Conservation (phyloP, 2,113 vertebrate genomes). For the Donacobius atricapilla region DNA sequence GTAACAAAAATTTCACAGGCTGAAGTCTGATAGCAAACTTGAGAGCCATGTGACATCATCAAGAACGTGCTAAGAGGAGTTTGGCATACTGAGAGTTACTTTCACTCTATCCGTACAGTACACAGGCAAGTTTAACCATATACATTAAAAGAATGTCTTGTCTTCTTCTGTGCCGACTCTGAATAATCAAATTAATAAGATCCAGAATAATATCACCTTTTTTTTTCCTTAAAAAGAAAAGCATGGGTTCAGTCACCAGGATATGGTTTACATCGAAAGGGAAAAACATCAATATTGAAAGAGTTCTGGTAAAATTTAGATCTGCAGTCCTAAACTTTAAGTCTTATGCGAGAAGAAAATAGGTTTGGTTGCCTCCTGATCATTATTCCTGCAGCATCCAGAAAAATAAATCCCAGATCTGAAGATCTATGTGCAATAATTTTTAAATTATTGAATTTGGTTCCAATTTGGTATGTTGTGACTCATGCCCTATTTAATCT, state of each 20-base stretch:
- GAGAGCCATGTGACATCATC: background rate
- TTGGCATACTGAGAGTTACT: background rate
- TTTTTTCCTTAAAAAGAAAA: background rate
- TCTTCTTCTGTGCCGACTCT: background rate
- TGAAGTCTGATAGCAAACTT: background rate
- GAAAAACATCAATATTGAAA: background rate
- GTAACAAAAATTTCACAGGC: background rate
- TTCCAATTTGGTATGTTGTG: background rate
- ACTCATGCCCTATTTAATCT: background rate
- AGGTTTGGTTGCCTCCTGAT: background rate
- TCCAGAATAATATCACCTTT: background rate
- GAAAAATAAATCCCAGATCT: background rate
- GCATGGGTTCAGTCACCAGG: accelerated
- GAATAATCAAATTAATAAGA: background rate
- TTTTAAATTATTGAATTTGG: background rate
- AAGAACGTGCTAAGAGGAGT: background rate
- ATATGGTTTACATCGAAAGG: accelerated
- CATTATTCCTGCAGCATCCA: background rate
- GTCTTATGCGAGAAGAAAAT: background rate
- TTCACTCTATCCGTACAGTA: background rate
- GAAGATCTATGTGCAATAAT: background rate
- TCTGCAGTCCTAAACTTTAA: background rate
- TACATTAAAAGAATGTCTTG: background rate
- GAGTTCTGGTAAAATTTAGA: background rate
- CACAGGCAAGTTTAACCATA: background rate